Percentiles rank a stretch among this genome's conserved stretches.
Evolutionary conservation across 2,797 vertebrate species (phyloP).

Genomic region (Mormyrops attenuatus): DNA sequence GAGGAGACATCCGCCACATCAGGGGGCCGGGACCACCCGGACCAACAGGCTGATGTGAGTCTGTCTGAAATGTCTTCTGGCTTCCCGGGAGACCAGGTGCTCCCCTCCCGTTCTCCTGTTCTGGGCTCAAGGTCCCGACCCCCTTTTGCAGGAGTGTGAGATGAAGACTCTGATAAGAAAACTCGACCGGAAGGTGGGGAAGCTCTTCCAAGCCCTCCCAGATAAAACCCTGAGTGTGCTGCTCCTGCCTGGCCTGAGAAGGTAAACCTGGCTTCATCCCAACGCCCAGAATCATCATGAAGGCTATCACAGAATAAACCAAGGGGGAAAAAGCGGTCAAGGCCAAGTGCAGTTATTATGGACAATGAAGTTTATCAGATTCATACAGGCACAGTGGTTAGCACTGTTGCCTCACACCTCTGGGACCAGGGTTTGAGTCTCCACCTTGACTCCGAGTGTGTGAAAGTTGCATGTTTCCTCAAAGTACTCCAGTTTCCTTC

Average conservation of each 20-base stretch:
- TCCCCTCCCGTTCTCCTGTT: neutral
- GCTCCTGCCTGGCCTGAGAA: conserved; percentile 62
- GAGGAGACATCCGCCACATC: neutral
- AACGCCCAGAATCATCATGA: neutral
- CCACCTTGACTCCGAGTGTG: neutral
- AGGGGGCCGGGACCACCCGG: neutral
- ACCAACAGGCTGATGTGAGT: conserved; percentile 17
- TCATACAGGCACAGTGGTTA: neutral
- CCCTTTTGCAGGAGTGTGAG: conserved; percentile 49
- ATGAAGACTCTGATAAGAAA: conserved; percentile 55
- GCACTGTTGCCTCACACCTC: neutral
- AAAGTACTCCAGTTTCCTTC: neutral
- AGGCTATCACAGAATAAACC: neutral
- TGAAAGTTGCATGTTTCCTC: neutral
- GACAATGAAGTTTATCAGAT: neutral
- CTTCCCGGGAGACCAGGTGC: neutral
- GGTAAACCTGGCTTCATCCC: conserved; percentile 41
- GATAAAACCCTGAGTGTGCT: conserved; percentile 69
- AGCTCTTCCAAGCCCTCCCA: conserved; percentile 67
- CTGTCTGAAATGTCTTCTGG: neutral
- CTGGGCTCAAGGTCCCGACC: neutral
- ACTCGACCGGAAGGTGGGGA: conserved; percentile 64
- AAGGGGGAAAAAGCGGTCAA: neutral
- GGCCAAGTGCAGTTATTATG: neutral
- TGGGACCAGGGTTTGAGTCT: neutral